A percentile compares a stretch with the other conserved stretches of the same genome.
Evolutionary conservation across 2,888 invertebrate species (phyloP).

Genomic region (Copidosoma aretas): DNA sequence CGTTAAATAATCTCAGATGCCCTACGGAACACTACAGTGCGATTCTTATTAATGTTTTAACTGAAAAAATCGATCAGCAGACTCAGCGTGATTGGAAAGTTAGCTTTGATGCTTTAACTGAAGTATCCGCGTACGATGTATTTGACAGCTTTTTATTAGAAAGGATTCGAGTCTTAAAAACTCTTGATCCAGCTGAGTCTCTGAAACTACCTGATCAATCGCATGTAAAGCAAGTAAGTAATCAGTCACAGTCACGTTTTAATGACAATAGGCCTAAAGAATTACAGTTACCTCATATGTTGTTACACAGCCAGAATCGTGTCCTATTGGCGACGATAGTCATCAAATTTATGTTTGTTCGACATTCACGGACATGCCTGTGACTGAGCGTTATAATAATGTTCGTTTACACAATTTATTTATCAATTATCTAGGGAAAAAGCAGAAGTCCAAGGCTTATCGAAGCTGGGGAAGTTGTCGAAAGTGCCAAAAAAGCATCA

Average conservation of each 20-base stretch:
- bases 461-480: no score
- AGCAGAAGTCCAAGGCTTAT: no score
- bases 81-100: constrained; percentile 1
- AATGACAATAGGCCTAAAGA: not conserved
- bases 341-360: no score
- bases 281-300: not conserved
- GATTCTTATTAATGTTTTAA: not conserved
- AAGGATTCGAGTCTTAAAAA: not conserved
- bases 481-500: no score
- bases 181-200: not conserved
- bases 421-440: no score
- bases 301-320: no score
- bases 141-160: no score
- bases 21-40: constrained; percentile 1
- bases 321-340: no score
- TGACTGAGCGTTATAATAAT: no score
- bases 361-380: no score
- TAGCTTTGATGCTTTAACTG: not conserved
- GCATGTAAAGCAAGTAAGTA: not conserved
- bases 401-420: no score
- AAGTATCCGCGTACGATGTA: not conserved
- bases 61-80: not conserved
- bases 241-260: not conserved
- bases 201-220: not conserved
- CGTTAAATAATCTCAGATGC: not conserved